Evolutionary conservation across 2,888 invertebrate genomes (phyloP), one percentile per base, ranked within the genome.

Genomic region (Sericinus montela): DNA sequence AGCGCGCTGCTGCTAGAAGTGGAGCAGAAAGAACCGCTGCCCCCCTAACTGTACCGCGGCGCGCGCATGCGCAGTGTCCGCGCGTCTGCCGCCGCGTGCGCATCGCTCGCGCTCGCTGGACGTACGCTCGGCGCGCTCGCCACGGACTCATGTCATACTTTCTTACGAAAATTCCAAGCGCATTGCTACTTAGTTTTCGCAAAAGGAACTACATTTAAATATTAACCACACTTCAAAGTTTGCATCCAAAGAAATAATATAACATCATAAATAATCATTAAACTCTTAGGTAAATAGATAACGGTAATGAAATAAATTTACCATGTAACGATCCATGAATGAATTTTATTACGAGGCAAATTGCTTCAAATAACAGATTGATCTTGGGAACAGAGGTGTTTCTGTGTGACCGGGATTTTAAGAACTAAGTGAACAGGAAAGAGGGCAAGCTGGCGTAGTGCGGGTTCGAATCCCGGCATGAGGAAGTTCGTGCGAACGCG

Each of bases 401-500:
- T 19, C 19, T 7, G 7, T 7, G 25, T 25, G 25, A 25, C 7
- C 8, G 25, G 1, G 7, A 25, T 25, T 25, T 25, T 25, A 5
- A 5, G 25, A 25, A 25, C 8, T 6, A 25, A 25, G 25, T 25
- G 25, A 25, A 25, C 8, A 8, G 8, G 4, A 25, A 5, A 1
- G 1, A 25, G 7, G 1, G 8, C 25, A 8, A 25, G 23, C 13
- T 30, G 1, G 13, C 11, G 3, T 8, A 14, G 34, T 25, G 32
- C 25, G n/a, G 11, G 10, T 40, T 39, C 11, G n/a, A 28, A 11
- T 46, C 34, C 54, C 54, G 51, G 50, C 59, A 80, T 80, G 80
- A 78, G 60, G 75, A 80, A 80, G 74, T 80, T 80, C 67, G 73
- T 80, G 70, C 75, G 77, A 57, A 71, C 79, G 63, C 73, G 75